These are phyloP conservation scores for Tenodera sinensis DNA, from an alignment of 2,888 invertebrate genomes.

Conservation along the genomic window DNA sequence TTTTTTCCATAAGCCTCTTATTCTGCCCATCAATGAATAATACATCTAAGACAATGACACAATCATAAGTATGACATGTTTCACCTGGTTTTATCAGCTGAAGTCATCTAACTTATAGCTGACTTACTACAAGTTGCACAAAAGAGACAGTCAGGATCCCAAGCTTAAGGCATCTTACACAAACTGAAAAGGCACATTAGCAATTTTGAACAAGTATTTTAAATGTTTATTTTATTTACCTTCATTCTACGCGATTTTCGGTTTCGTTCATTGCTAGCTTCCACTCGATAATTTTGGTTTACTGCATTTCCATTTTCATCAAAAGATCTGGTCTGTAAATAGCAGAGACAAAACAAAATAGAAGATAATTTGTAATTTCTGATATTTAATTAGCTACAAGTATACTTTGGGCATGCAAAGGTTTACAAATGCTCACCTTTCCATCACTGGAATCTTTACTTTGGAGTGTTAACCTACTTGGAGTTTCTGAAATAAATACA, in stretches of 20 bases:
- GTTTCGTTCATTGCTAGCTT: conserved; percentile 29
- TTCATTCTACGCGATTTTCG: conserved; percentile 35
- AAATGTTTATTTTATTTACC: conserved; percentile 26
- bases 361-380: too few species aligned
- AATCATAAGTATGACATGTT: too few species aligned
- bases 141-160: too few species aligned
- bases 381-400: too few species aligned
- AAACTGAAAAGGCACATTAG: too few species aligned
- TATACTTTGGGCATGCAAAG: background rate
- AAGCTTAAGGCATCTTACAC: too few species aligned
- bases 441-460: conserved; percentile 9
- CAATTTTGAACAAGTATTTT: background rate
- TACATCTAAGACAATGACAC: too few species aligned
- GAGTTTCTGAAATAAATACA: conserved; percentile 21
- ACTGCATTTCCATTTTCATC: conserved; percentile 81
- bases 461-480: conserved; percentile 21
- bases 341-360: background rate
- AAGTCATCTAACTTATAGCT: too few species aligned
- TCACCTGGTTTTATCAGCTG: too few species aligned
- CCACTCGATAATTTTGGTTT: conserved; percentile 42
- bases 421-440: conserved; percentile 2
- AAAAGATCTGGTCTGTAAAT: conserved; percentile 54
- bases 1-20: too few species aligned
- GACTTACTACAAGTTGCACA: too few species aligned
- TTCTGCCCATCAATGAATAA: too few species aligned